Base-by-base conservation (phyloP, 2,797 vertebrate species). In the Neosalanx taihuensis region DNA sequence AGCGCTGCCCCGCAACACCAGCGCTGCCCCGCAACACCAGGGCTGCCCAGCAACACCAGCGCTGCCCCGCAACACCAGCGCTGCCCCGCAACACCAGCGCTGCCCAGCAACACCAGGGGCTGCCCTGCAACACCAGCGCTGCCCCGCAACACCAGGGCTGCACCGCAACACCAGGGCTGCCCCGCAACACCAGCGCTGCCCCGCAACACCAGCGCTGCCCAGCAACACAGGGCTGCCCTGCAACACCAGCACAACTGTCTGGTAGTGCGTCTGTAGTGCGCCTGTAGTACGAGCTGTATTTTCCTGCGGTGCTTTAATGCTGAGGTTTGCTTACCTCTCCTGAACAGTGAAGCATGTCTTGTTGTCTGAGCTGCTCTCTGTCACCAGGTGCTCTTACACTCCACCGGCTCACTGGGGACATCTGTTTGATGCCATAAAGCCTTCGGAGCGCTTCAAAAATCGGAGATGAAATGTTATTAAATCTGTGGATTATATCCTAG, bases 401-500 rank as follows among this genome's bases (percentile, higher is more conserved):
- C 88, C 81, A 74, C 72, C 76, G 78, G 81, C 83, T 88, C 83
- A 89, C 83, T 77, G 72, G 84, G 71, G 82, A 90, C 89, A 91
- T 91, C 90, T 88, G 90, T 84, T 89, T 88, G 87, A 88, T 75
- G 77, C 87, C 83, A 88, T 88, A 87, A 81, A 85, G 83, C 85
- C 86, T 86, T 89, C 82, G 87, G 85, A 83, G 84, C 49, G 30
- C 73, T 74, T 85, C 85, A 89, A 90, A 88, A 92, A 90, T 88
- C 85, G 84, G 87, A 89, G 90, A 92, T 89, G 91, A 92, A 91
- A 92, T 86, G 87, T 86, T 88, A 88, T 85, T 86, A 92, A 92
- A 90, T 89, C 88, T 80, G 79, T 80, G 89, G 91, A 93, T 91
- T 92, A 91, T 85, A 89, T 86, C 83, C 70, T 26, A 82, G 89